These are phyloP conservation scores for Nasonovia ribisnigri DNA, from an alignment of 2,888 invertebrate species.

Conservation along the genomic window DNA sequence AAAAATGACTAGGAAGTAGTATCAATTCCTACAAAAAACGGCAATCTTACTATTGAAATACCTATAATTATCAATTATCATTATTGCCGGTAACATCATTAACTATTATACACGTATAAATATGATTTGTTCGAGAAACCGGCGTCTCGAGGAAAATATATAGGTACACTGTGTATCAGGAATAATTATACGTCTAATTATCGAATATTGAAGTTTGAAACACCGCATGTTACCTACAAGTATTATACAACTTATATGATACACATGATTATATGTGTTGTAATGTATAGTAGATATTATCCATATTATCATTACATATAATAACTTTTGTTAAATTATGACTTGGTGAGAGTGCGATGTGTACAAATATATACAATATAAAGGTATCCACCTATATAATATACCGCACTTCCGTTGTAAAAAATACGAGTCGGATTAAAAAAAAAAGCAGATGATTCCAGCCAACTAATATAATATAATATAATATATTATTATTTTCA, in stretches of 20 bases:
- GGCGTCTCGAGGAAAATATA: neutral
- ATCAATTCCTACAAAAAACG: neutral
- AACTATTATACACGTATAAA: neutral
- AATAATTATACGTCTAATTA: neutral
- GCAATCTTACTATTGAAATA: neutral
- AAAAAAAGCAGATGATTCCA: constrained; percentile 10
- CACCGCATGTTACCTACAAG: neutral
- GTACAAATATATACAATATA: neutral
- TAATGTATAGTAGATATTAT: neutral
- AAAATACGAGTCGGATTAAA: neutral
- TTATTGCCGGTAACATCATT: neutral
- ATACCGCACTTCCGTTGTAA: neutral
- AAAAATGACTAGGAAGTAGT: neutral
- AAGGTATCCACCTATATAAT: neutral
- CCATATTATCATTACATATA: neutral
- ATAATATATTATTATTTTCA: neutral
- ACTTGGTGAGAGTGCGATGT: neutral
- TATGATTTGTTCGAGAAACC: neutral
- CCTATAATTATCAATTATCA: neutral
- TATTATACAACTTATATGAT: too few species aligned
- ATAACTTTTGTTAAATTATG: neutral
- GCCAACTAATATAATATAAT: neutral
- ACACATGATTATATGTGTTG: neutral
- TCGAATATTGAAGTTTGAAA: neutral
- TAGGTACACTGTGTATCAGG: neutral